Conservation (phyloP, 2,113 vertebrate species). For the Athene noctua region DNA sequence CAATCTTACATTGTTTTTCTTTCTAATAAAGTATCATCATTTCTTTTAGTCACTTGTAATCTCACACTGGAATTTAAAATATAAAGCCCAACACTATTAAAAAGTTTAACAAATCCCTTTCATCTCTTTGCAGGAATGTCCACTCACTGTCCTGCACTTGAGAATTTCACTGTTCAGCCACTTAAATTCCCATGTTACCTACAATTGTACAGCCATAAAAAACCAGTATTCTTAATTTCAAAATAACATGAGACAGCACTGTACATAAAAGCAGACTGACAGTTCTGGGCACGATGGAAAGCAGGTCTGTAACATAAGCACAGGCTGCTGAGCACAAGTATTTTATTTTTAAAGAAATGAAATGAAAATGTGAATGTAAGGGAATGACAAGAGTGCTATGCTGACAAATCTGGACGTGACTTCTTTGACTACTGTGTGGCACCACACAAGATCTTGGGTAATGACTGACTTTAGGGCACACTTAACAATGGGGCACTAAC, state of each 20-base stretch:
- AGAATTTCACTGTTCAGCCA: not conserved
- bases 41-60: not conserved
- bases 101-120: not conserved
- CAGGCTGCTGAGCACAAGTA: slow-evolving; percentile 11
- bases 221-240: not conserved
- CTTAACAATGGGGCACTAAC: not conserved
- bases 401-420: not conserved
- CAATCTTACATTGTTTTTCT: not conserved
- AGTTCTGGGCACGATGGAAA: not conserved
- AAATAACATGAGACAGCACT: not conserved
- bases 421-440: not conserved
- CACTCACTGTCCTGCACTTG: not conserved
- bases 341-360: not conserved
- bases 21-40: not conserved
- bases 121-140: not conserved
- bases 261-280: not conserved
- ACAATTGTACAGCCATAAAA: not conserved
- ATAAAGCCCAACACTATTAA: not conserved
- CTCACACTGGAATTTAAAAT: not conserved
- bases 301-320: not conserved
- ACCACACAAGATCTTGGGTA: not conserved
- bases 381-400: not conserved
- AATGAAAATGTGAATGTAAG: not conserved
- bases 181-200: not conserved
- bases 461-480: not conserved